Base-by-base conservation (phyloP, 2,113 vertebrate species). In the Barnardius zonarius region DNA sequence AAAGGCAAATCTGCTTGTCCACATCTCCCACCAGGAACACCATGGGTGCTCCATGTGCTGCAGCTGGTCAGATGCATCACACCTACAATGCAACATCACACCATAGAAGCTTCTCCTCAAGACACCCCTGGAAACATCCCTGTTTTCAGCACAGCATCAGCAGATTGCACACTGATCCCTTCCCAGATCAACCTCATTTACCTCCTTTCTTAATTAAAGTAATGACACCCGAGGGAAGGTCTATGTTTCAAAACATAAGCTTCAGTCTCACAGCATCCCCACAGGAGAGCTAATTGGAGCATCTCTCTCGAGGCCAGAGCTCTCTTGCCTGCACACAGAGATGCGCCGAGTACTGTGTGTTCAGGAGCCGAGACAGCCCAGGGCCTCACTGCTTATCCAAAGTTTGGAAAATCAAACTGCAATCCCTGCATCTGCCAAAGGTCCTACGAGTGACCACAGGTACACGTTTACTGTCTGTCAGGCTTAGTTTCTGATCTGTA, bases 131-230 rank as follows among this genome's bases (percentile, higher is more conserved):
- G 55, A 63, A 83, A 11, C 74, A n/a, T 10, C 41, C 59, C 37
- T 46, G 73, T 0, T 86, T 61, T 28, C 5, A 77, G 88, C 83
- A 62, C 48, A 44, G 81, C 13, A 62, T 28, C 73, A 62, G 44
- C 25, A 57, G 48, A 6, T 57, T 68, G 85, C 68, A 46, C 20
- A 1, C 46, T 19, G 17, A 41, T 51, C 39, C 92, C 44, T 51
- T 59, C 69, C 33, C 86, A 61, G 27, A 43, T 43, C 83, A 52
- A 59, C 3, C n/a, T 73, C 67, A 35, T 89, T 86, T 89, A 46
- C 52, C 28, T 79, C 73, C 59, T 69, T 68, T 14, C 82, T 83
- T 95, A 94, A 88, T 97, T 93, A 95, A 93, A 51, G 70, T 82
- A 93, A 88, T 31, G 69, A 91, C 0, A 0, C 94, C 90, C 31